Evolutionary conservation across 2,797 vertebrate species (phyloP), one percentile per base, ranked within the genome.

Genomic region (Catamblyrhynchus diadema): DNA sequence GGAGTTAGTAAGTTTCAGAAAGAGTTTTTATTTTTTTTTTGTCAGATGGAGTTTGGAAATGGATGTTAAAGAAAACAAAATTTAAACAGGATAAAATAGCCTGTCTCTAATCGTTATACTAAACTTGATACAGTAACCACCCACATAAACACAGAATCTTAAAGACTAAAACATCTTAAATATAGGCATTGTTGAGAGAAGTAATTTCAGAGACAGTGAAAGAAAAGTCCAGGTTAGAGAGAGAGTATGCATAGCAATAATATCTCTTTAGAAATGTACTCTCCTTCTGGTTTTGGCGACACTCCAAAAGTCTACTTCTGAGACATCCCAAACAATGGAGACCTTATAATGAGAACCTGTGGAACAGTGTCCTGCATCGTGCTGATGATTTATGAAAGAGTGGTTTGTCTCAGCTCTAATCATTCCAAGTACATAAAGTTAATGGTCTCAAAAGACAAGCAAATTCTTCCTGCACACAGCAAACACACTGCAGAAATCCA

Each of bases 311-410:
- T 57, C 89, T 90, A 53, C 88, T 93, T 82, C 50, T 59, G 86
- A 91, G 86, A 78, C 79, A 88, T 89, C 72, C 69, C 37, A 91
- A 91, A 93, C 73, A 91, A 95, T 90, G 70, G 32, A 94, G 59
- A 90, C 4, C 44, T 86, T 94, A 83, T 88, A 90, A 86, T 0
- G 0, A 83, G 77, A 81, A 80, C 42, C 30, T 3, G 0, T 17
- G 67, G 41, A 81, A 72, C 59, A 45, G 51, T 27, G 78, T 87
- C 54, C 65, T 73, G 33, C 33, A 21, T 78, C 16, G 1, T 3
- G 3, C 53, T 57, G 65, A 75, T 47, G 41, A 32, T 80, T 69
- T 71, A 66, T 41, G 54, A 74, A 90, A 50, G 51, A 56, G 60
- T 39, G 71, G 32, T 42, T 71, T 81, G 88, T 73, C 93, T 70